Evolutionary conservation across 64 coral and sea anemone genomes (phyloP).

Genomic region (Astreopora myriophthalma): DNA sequence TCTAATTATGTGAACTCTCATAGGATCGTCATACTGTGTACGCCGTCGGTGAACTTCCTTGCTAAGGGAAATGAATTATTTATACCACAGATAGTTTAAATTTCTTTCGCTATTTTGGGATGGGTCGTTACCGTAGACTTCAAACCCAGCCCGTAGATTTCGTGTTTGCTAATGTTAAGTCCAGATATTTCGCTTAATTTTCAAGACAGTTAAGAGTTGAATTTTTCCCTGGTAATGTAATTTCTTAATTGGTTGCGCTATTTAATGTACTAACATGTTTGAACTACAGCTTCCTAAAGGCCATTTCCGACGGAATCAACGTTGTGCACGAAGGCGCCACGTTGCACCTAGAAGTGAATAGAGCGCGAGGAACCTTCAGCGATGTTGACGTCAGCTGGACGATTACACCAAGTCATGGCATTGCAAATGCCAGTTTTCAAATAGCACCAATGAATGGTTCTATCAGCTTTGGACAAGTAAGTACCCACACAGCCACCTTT

Average conservation of each 20-base stretch:
- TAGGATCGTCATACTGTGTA: no score
- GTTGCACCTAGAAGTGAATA: slow-evolving; percentile 68
- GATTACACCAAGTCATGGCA: not conserved
- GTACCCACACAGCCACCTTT: not conserved
- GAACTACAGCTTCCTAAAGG: slow-evolving; percentile 29
- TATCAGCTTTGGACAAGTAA: slow-evolving; percentile 77
- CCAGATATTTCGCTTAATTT: no score
- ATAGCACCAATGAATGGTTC: slow-evolving; percentile 81
- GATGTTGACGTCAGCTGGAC: slow-evolving; percentile 79
- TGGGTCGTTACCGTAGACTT: no score
- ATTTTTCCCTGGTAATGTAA: not conserved
- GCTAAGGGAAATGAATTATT: no score
- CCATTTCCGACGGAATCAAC: slow-evolving; percentile 35
- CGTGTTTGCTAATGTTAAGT: no score
- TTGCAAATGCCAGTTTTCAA: slow-evolving; percentile 14
- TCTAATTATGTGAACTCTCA: no score
- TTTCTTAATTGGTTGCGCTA: not conserved
- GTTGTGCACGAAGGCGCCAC: slow-evolving; percentile 78
- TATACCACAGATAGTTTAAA: no score
- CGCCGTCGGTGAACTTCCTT: no score
- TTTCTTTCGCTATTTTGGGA: no score
- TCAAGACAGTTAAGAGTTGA: no score
- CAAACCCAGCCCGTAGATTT: no score
- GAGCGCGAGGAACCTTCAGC: slow-evolving; percentile 62
- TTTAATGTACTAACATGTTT: not conserved